Percentiles rank a stretch among this genome's conserved stretches.
phyloP scores from a whole-genome alignment of 2,797 vertebrate species.

The Hapalemur alaotrensis region DNA sequence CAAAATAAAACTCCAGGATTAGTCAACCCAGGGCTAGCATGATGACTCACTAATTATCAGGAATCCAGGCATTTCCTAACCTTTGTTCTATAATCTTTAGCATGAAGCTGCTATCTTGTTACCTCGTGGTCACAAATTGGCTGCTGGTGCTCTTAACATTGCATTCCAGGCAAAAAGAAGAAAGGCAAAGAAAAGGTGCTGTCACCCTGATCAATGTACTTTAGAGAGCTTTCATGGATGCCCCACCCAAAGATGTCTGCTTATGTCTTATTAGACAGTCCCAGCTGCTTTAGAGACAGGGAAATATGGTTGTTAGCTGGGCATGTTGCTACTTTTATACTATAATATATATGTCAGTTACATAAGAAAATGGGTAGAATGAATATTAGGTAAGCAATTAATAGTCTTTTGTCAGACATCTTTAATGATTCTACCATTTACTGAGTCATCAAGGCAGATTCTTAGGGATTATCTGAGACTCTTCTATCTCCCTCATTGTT shows the following conservation, averaged over 20 bases:
- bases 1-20: conserved; percentile 38
- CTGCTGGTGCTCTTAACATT: not conserved
- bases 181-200: not conserved
- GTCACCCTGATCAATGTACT: not conserved
- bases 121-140: not conserved
- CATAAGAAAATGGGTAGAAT: not conserved
- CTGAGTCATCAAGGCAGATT: not conserved
- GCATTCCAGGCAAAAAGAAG: conserved; percentile 5
- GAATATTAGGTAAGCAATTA: not conserved
- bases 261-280: not conserved
- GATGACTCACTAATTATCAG: not conserved
- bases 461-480: not conserved
- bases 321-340: not conserved
- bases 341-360: not conserved
- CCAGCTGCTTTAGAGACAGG: not conserved
- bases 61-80: not conserved
- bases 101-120: conserved; percentile 1
- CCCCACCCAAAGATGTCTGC: not conserved
- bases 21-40: not conserved
- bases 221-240: not conserved
- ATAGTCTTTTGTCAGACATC: not conserved
- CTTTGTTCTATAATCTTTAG: conserved; percentile 29
- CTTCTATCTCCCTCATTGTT: not conserved
- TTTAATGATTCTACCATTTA: not conserved
- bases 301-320: not conserved